Conservation (phyloP, 2,113 vertebrate species). For the Paratilapia polleni region DNA sequence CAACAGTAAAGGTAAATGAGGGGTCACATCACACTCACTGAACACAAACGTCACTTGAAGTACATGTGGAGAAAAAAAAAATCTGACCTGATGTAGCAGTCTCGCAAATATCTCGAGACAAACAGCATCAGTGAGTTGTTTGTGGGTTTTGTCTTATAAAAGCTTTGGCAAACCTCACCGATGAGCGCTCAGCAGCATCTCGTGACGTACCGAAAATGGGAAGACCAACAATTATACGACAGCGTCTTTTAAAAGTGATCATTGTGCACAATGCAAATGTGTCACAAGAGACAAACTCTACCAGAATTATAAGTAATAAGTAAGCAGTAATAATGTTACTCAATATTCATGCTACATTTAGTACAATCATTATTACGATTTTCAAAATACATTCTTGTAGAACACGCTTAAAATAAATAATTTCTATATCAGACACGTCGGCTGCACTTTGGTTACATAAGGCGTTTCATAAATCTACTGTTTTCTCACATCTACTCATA, state of each 20-base stretch:
- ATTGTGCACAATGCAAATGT: constrained; percentile 36
- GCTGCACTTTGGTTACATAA: constrained; percentile 71
- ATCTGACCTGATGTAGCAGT: constrained; percentile 21
- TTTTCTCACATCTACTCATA: constrained; percentile 42
- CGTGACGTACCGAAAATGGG: constrained; percentile 14
- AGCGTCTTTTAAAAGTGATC: constrained; percentile 10
- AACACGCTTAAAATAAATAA: constrained; percentile 62
- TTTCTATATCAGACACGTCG: constrained; percentile 50
- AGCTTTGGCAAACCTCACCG: constrained; percentile 23
- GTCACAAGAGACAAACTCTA: constrained; percentile 21
- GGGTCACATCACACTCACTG: constrained; percentile 10
- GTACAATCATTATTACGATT: constrained; percentile 26
- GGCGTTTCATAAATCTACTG: constrained; percentile 32
- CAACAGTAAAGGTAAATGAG: constrained; percentile 12
- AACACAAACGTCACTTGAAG: constrained; percentile 24
- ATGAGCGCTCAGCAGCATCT: neutral
- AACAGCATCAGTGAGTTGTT: neutral
- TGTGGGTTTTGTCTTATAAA: constrained; percentile 13
- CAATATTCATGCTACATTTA: constrained; percentile 54
- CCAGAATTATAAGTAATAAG: neutral
- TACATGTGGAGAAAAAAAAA: constrained; percentile 19
- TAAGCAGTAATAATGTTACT: constrained; percentile 30
- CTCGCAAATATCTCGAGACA: constrained; percentile 5
- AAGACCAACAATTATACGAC: constrained; percentile 21
- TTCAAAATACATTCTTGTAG: constrained; percentile 55